A percentile compares a stretch with the other conserved stretches of the same genome.
These are phyloP conservation scores for Rhamnusium bicolor DNA, from an alignment of 2,888 invertebrate species.

Conservation along the genomic window DNA sequence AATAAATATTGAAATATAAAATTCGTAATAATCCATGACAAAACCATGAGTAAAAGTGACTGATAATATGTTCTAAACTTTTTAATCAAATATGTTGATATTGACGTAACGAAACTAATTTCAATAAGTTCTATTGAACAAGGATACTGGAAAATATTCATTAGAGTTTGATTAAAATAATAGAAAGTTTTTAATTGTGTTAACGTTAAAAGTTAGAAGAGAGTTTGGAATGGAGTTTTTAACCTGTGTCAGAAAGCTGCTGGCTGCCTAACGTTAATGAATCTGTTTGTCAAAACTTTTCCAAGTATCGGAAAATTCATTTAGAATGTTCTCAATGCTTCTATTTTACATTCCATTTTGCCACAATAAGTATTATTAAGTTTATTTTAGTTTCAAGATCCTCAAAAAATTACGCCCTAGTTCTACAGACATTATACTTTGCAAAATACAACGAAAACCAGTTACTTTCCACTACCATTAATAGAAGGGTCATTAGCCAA, in stretches of 20 bases:
- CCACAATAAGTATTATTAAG: conserved; percentile 46
- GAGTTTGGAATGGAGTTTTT: conserved; percentile 45
- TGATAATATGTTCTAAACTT: not conserved
- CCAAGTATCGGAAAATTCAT: conserved; percentile 51
- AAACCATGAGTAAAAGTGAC: not conserved
- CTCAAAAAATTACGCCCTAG: not conserved
- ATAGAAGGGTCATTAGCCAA: conserved; percentile 36
- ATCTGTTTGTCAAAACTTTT: conserved; percentile 50
- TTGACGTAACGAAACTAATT: conserved; percentile 1
- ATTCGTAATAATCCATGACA: no score
- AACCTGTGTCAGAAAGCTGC: conserved; percentile 46
- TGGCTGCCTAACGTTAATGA: conserved; percentile 46
- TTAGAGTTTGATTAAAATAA: conserved; percentile 48
- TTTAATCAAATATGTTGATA: not conserved
- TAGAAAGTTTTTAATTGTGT: conserved; percentile 52
- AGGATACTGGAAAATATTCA: conserved; percentile 34
- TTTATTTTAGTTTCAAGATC: conserved; percentile 21
- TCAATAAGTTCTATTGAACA: not conserved
- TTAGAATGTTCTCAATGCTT: conserved; percentile 45
- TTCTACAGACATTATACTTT: not conserved
- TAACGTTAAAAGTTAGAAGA: conserved; percentile 48
- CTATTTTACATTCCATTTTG: conserved; percentile 42
- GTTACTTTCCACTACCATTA: conserved; percentile 37
- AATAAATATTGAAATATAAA: no score
- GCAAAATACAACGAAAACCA: conserved; percentile 28